These are phyloP conservation scores for Sylvia atricapilla DNA, from an alignment of 2,113 vertebrate genomes.

Conservation along the genomic window DNA sequence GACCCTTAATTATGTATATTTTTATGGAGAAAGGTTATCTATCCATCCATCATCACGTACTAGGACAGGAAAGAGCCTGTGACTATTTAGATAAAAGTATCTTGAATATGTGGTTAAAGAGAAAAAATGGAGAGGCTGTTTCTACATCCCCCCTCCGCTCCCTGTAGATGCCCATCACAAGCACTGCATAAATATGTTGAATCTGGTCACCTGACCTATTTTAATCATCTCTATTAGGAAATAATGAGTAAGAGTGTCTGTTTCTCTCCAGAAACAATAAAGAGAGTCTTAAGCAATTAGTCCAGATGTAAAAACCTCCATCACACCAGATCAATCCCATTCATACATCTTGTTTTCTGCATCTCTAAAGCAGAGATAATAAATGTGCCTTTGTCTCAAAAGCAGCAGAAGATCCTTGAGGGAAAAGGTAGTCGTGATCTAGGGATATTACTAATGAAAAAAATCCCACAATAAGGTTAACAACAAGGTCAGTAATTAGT, in stretches of 20 bases:
- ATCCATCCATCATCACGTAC: constrained; percentile 26
- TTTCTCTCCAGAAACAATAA: background rate
- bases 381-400: background rate
- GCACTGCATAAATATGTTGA: background rate
- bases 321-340: background rate
- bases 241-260: background rate
- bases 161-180: background rate
- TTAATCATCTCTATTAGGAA: background rate
- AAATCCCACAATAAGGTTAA: background rate
- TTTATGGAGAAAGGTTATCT: constrained; percentile 47
- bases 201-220: background rate
- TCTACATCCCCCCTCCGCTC: background rate
- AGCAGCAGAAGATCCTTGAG: background rate
- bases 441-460: background rate
- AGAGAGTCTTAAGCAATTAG: background rate
- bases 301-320: background rate
- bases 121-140: background rate
- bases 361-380: background rate
- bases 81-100: constrained; percentile 10
- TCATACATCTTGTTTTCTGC: background rate
- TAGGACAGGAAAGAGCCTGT: constrained; percentile 3
- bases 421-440: background rate
- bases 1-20: background rate
- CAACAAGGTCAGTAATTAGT: background rate
- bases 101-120: background rate